phyloP scores from a whole-genome alignment of 2,113 vertebrate species.

The Myiagra hebetior region DNA sequence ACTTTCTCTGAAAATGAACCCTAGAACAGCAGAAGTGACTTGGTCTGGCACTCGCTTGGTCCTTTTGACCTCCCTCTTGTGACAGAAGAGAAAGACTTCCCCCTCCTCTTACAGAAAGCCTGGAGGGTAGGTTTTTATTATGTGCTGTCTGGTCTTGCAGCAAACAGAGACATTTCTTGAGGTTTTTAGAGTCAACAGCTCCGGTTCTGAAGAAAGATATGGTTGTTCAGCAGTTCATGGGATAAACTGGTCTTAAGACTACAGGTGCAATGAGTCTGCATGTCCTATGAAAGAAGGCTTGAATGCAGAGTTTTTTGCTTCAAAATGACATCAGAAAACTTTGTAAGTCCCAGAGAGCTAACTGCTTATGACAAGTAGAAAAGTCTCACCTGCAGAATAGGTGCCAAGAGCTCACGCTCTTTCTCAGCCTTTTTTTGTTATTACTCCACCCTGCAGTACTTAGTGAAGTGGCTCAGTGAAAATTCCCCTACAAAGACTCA shows the following conservation, averaged over 20 bases:
- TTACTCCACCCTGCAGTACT: background rate
- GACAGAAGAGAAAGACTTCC: background rate
- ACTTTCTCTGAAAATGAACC: background rate
- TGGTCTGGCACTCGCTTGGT: background rate
- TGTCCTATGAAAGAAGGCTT: background rate
- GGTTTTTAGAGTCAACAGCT: background rate
- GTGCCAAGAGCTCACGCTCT: background rate
- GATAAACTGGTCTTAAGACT: background rate
- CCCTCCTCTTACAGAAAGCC: background rate
- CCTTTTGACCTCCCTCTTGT: constrained; percentile 6
- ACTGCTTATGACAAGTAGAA: background rate
- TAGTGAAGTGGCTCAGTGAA: background rate
- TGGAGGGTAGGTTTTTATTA: background rate
- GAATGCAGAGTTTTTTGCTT: background rate
- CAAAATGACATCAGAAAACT: background rate
- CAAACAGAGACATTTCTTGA: background rate
- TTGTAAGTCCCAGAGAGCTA: background rate
- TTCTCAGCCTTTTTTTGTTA: background rate
- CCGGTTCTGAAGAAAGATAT: background rate
- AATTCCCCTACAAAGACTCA: background rate
- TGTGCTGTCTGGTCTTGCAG: background rate
- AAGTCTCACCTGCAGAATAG: background rate
- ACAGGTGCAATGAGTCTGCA: background rate
- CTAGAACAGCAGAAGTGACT: background rate
- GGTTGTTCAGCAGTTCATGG: background rate